Evolutionary conservation across 2,113 vertebrate species (phyloP).

Genomic region (Megaceryle torquata): DNA sequence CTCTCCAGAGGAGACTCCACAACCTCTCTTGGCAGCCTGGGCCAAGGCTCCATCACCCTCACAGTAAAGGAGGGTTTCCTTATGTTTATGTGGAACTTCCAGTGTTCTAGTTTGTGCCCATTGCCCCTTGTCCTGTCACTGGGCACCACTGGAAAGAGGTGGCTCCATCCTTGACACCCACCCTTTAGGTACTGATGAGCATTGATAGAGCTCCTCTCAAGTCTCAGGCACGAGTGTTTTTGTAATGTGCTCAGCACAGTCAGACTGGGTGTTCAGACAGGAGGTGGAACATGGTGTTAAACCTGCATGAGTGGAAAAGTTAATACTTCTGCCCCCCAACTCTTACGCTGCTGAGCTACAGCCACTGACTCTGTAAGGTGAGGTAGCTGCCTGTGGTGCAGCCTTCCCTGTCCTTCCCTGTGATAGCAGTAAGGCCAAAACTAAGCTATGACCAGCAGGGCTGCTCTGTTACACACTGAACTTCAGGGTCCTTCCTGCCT

Average conservation of each 20-base stretch:
- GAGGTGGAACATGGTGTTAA: background rate
- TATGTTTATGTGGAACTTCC: background rate
- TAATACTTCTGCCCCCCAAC: background rate
- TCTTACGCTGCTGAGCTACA: background rate
- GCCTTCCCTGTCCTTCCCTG: background rate
- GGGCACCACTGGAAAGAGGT: background rate
- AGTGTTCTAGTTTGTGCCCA: background rate
- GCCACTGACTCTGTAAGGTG: background rate
- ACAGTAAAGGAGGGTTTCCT: background rate
- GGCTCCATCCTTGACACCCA: background rate
- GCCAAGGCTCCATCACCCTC: background rate
- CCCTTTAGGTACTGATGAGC: background rate
- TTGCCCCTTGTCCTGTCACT: background rate
- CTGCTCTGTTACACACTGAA: background rate
- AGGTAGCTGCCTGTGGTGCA: no score
- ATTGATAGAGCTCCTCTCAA: background rate
- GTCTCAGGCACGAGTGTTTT: background rate
- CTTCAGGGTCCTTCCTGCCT: background rate
- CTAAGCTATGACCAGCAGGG: no score
- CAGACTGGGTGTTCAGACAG: background rate
- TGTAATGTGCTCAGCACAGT: background rate
- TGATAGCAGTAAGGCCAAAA: background rate
- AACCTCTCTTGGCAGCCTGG: background rate
- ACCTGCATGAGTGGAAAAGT: background rate
- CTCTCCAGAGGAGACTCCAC: background rate